Evolutionary conservation across 1,140 invertebrate species (phyloP).

Genomic region (Oryctes rhinoceros): DNA sequence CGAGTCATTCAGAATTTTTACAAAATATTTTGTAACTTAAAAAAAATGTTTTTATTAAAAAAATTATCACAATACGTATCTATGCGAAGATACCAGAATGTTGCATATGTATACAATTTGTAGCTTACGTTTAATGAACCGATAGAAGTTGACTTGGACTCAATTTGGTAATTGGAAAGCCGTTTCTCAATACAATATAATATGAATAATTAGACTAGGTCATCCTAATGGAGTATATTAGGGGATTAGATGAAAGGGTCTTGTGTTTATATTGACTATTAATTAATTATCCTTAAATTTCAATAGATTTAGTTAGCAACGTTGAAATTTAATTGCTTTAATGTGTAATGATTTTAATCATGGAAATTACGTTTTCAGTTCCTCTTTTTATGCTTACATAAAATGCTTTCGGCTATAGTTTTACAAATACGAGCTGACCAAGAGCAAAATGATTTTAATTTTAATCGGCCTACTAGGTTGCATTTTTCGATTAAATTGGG

Average conservation of each 20-base stretch:
- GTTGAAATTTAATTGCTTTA: neutral
- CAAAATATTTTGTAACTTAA: too few species aligned
- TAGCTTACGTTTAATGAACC: too few species aligned
- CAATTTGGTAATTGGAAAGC: neutral
- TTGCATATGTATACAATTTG: too few species aligned
- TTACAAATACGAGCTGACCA: neutral
- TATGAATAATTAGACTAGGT: neutral
- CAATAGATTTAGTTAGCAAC: neutral
- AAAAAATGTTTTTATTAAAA: too few species aligned
- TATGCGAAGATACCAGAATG: too few species aligned
- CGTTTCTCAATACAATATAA: neutral
- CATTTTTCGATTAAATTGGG: too few species aligned
- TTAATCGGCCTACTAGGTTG: too few species aligned
- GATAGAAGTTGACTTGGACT: neutral
- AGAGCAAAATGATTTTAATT: too few species aligned
- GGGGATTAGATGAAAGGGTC: neutral
- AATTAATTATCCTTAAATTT: slow-evolving; percentile 1
- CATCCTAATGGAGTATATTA: neutral
- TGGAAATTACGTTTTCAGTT: neutral
- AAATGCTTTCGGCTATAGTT: neutral
- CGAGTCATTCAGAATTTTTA: too few species aligned
- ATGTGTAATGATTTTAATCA: neutral
- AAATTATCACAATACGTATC: too few species aligned
- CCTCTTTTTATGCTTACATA: neutral
- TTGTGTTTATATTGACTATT: neutral